A percentile compares a stretch with the other conserved stretches of the same genome.
phyloP scores from a whole-genome alignment of 2,888 invertebrate species.

The Himalopsyche japonica region DNA sequence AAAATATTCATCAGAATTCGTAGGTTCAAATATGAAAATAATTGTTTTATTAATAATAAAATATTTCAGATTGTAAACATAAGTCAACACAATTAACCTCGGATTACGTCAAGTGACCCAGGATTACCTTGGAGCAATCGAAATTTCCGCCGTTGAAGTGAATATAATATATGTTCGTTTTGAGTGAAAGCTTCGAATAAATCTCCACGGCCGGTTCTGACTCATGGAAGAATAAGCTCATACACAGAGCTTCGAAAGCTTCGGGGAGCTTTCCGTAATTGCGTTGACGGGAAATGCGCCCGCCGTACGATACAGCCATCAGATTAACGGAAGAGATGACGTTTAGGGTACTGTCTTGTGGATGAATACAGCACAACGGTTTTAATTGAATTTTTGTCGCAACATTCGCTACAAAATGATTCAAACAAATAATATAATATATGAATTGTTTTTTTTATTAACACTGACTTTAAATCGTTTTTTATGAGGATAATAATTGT shows the following conservation, averaged over 20 bases:
- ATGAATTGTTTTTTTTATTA: no score
- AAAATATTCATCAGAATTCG: no score
- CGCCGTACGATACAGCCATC: neutral
- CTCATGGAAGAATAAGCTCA: neutral
- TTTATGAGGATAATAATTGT: no score
- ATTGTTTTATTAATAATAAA: no score
- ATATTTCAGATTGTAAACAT: no score
- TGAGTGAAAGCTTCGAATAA: neutral
- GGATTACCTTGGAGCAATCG: no score
- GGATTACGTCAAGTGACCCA: no score
- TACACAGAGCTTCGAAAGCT: neutral
- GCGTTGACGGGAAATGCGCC: neutral
- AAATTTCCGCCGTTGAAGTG: neutral
- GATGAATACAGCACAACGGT: neutral
- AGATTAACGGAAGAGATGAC: neutral
- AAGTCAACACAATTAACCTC: no score
- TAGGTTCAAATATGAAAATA: no score
- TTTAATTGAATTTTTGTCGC: neutral
- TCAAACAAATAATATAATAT: no score
- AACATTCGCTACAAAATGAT: no score
- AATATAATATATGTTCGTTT: neutral
- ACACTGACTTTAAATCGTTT: no score
- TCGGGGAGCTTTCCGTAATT: neutral
- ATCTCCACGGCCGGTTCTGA: neutral
- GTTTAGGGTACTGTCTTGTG: neutral